Evolutionary conservation across 2,888 invertebrate genomes (phyloP), one percentile per base, ranked within the genome.

Genomic region (Acheta domesticus): DNA sequence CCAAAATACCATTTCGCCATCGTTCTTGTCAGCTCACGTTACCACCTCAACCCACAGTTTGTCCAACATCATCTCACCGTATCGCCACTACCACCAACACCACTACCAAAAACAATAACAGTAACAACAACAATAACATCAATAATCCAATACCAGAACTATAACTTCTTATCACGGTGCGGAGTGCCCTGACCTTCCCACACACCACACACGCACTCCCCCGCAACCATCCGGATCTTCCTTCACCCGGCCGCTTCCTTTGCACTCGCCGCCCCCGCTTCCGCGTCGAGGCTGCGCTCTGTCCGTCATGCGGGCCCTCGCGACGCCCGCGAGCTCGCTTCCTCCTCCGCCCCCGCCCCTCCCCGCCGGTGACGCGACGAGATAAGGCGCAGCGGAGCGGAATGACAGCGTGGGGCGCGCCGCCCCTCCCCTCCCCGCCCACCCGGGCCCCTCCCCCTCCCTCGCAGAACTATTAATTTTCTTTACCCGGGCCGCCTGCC

Each of bases 331-430:
- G 16, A 8, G 16, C n/a, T 14, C 62, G 14, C n/a, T 62, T 12
- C 62, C 14, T 3, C 16, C 5, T 1, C n/a, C 14, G 4, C 4
- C 36, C 36, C 2, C 16, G 62, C 62, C 16, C 8, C n/a, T 14
- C 16, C n/a, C n/a, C 14, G 16, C n/a, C 62, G 62, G 62, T 62
- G 62, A 62, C 62, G 62, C 62, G 62, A 62, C 62, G 62, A 62
- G 62, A 62, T 62, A 62, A 62, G 62, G n/a, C 62, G 62, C 62
- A 62, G 62, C 62, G 62, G 62, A 11, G 16, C 19, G 62, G 62
- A 62, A 62, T 62, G 62, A 62, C 62, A 62, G 62, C n/a, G 62
- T n/a, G 62, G 62, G 62, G 62, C 62, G 62, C 62, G 62, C 62
- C 62, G 16, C 3, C 62, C 62, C 14, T 4, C 62, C n/a, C 62